These are phyloP conservation scores for Beaufortia kweichowensis DNA, from an alignment of 2,113 vertebrate species.

Conservation along the genomic window DNA sequence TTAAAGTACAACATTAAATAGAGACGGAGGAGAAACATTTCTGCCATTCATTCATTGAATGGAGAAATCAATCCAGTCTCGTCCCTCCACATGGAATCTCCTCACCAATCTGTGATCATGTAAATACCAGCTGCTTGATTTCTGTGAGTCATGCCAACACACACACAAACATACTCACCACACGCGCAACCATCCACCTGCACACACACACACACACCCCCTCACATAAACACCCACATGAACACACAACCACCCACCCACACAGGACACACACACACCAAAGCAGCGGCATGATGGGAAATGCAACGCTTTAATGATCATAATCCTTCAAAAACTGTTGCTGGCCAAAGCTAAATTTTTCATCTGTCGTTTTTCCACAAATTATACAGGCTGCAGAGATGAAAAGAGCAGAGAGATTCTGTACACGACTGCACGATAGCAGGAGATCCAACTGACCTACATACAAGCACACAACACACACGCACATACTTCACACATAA, in stretches of 20 bases:
- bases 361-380: conserved; percentile 40
- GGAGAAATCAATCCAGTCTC: conserved; percentile 3
- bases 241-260: conserved; percentile 25
- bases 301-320: conserved; percentile 59
- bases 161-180: not conserved
- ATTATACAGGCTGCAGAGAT: conserved; percentile 51
- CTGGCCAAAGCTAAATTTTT: conserved; percentile 46
- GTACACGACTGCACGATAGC: conserved; percentile 55
- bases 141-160: conserved; percentile 51
- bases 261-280: not conserved
- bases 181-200: conserved; percentile 3
- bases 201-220: not conserved
- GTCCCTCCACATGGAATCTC: conserved; percentile 44
- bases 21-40: conserved; percentile 14
- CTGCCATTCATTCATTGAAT: conserved; percentile 10
- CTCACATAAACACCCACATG: not conserved
- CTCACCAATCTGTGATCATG: conserved; percentile 53
- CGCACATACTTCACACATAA: not conserved
- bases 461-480: conserved; percentile 49
- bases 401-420: not conserved
- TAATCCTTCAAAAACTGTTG: conserved; percentile 63
- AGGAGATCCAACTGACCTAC: conserved; percentile 70
- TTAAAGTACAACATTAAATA: not conserved
- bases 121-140: conserved; percentile 60
- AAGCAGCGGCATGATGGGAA: conserved; percentile 26